Evolutionary conservation across 2,888 invertebrate species (phyloP).

Genomic region (Dynastes grantii): DNA sequence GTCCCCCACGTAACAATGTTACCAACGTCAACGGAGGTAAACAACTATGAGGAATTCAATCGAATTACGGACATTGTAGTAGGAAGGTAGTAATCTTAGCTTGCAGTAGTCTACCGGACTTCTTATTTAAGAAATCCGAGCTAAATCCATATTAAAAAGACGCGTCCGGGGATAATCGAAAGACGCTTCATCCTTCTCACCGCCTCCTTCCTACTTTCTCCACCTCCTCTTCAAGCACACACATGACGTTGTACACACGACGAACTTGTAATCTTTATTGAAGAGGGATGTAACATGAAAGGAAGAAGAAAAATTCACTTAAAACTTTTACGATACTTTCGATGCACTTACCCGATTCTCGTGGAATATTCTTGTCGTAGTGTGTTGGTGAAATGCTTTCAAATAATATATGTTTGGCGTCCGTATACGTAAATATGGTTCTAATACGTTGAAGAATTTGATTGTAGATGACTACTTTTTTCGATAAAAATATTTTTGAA

Average conservation of each 20-base stretch:
- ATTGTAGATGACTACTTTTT: too few relatives aligned
- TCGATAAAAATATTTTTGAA: too few relatives aligned
- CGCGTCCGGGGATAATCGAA: slow-evolving; percentile 46
- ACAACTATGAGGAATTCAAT: slow-evolving; percentile 62
- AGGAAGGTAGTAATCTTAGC: too few relatives aligned
- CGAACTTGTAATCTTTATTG: slow-evolving; percentile 58
- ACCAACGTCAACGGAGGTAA: slow-evolving; percentile 62
- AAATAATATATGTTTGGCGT: neutral
- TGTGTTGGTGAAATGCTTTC: slow-evolving; percentile 17
- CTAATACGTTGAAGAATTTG: too few relatives aligned
- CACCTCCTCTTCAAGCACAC: slow-evolving; percentile 44
- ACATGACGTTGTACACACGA: slow-evolving; percentile 57
- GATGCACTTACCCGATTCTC: slow-evolving; percentile 21
- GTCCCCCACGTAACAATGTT: slow-evolving; percentile 64
- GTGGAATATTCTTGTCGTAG: slow-evolving; percentile 1
- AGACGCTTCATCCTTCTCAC: slow-evolving; percentile 33
- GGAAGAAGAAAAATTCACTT: slow-evolving; percentile 51
- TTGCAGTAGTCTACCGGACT: slow-evolving; percentile 29
- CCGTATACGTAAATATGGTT: neutral
- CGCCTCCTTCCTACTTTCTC: neutral
- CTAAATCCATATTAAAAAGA: slow-evolving; percentile 54
- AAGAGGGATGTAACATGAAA: slow-evolving; percentile 57
- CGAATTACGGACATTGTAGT: slow-evolving; percentile 55
- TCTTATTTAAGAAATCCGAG: slow-evolving; percentile 46
- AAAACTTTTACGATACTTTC: slow-evolving; percentile 54